Percentiles rank a stretch among this genome's conserved stretches.
Conservation (phyloP, 2,113 vertebrate genomes). For the Campylomormyrus tamandua region DNA sequence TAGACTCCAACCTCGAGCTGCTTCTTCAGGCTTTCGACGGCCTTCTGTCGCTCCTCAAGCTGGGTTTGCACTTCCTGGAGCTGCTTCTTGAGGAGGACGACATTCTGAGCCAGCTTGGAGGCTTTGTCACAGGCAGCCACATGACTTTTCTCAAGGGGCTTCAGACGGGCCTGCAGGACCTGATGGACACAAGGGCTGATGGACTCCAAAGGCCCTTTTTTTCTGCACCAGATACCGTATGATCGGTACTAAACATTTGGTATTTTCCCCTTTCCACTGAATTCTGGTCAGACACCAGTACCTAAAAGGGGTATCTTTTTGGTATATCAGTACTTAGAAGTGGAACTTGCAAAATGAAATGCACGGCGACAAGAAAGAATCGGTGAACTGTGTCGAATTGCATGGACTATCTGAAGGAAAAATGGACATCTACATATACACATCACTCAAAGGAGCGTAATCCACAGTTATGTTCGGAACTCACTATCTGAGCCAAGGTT, state of each 20-base stretch:
- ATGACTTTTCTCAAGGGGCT: constrained; percentile 50
- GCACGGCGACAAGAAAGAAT: too few relatives aligned
- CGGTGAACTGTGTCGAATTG: too few relatives aligned
- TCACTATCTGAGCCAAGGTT: too few relatives aligned
- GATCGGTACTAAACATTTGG: neutral
- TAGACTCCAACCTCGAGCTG: constrained; percentile 32
- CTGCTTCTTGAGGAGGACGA: constrained; percentile 45
- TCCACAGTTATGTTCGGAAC: too few relatives aligned
- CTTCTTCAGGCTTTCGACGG: constrained; percentile 43
- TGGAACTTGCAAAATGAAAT: neutral
- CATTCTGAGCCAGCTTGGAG: constrained; percentile 49
- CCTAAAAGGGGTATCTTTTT: neutral
- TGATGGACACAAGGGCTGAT: neutral
- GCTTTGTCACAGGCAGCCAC: constrained; percentile 38
- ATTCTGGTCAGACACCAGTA: neutral
- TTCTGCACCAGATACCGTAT: neutral
- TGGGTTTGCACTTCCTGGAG: constrained; percentile 49
- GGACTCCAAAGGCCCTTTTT: neutral
- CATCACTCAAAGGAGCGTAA: too few relatives aligned
- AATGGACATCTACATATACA: too few relatives aligned
- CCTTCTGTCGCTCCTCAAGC: constrained; percentile 54
- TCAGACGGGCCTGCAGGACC: constrained; percentile 3
- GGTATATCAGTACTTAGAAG: neutral
- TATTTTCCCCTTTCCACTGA: neutral
- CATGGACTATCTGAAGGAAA: too few relatives aligned